These are phyloP conservation scores for Altica lythri DNA, from an alignment of 2,888 invertebrate species.

Conservation along the genomic window DNA sequence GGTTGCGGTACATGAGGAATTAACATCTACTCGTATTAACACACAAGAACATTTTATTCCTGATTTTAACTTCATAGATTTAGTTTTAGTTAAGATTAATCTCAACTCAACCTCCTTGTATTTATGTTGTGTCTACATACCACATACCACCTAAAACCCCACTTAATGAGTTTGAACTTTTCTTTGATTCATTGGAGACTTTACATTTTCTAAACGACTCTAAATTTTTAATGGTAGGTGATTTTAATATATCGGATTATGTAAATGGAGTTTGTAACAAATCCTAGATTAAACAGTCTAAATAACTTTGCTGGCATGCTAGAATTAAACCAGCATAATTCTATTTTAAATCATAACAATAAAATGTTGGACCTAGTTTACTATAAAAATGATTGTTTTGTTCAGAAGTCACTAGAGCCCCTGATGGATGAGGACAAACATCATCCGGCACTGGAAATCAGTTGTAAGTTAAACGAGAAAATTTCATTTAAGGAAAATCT, in stretches of 20 bases:
- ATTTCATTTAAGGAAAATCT: too few relatives aligned
- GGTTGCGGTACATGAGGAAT: slow-evolving; percentile 7
- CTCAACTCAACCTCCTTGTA: not conserved
- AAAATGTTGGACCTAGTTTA: not conserved
- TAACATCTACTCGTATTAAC: slow-evolving; percentile 1
- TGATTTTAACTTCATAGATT: not conserved
- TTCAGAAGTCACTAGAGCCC: not conserved
- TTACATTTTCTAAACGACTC: not conserved
- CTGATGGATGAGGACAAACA: too few relatives aligned
- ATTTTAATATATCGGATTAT: not conserved
- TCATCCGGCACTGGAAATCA: not conserved
- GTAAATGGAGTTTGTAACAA: not conserved
- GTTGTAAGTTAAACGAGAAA: not conserved
- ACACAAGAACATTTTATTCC: not conserved
- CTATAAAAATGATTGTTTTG: not conserved
- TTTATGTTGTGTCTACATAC: not conserved
- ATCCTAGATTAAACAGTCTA: not conserved
- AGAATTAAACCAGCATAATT: not conserved
- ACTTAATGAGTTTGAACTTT: not conserved
- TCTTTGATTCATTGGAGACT: not conserved
- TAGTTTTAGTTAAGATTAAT: slow-evolving; percentile 1
- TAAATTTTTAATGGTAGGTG: not conserved
- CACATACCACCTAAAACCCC: not conserved
- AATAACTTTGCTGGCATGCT: not conserved
- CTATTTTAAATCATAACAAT: not conserved